These are phyloP conservation scores for Rhabdomys dilectus DNA, from an alignment of 2,113 vertebrate species.

Conservation along the genomic window DNA sequence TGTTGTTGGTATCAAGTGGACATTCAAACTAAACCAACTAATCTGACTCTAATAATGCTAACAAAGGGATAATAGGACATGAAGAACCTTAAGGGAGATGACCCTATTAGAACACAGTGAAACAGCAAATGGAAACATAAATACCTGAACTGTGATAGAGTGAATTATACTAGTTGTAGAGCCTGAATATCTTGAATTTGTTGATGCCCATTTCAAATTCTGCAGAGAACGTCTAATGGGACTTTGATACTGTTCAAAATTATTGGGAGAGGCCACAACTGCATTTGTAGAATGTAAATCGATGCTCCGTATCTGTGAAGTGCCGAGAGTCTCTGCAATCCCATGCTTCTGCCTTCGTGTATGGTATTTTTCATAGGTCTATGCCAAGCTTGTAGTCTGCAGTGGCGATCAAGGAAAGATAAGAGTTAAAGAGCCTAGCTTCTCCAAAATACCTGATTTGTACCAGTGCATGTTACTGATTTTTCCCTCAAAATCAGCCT, in stretches of 20 bases:
- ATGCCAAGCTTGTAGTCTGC: background rate
- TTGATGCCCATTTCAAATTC: background rate
- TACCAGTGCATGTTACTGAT: background rate
- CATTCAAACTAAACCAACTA: background rate
- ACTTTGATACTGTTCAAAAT: constrained; percentile 13
- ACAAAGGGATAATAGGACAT: background rate
- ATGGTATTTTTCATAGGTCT: constrained; percentile 18
- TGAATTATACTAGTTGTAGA: background rate
- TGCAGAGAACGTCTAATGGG: background rate
- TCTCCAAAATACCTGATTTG: background rate
- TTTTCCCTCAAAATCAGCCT: background rate
- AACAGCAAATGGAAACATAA: background rate
- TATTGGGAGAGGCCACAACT: background rate
- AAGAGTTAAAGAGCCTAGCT: background rate
- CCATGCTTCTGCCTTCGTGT: background rate
- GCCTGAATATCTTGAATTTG: background rate
- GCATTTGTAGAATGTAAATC: background rate
- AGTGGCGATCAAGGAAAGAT: background rate
- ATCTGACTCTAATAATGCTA: background rate
- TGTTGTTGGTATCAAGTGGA: background rate
- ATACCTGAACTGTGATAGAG: background rate
- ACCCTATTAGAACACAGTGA: background rate
- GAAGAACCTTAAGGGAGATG: background rate
- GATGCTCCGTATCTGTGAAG: background rate
- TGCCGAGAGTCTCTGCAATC: background rate